phyloP scores from a whole-genome alignment of 64 coral and sea anemone genomes.

The Hydrozoanthus tunicans region DNA sequence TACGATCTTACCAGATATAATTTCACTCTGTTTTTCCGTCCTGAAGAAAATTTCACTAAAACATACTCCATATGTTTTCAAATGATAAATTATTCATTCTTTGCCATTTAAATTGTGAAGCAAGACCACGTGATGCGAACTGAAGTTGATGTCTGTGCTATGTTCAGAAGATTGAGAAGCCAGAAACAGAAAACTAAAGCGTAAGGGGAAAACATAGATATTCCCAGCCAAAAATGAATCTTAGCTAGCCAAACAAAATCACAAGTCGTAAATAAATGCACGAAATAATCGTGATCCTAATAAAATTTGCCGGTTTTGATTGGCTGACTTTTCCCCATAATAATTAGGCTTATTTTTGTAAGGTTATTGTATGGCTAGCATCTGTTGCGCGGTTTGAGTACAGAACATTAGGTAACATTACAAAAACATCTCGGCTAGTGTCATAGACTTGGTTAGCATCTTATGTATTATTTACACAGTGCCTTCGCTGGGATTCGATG shows the following conservation, averaged over 20 bases:
- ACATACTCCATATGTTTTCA: constrained; percentile 44
- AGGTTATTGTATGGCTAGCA: constrained; percentile 48
- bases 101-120: constrained; percentile 43
- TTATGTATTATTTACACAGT: constrained; percentile 63
- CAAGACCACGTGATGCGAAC: constrained; percentile 18
- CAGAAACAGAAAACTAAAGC: background rate
- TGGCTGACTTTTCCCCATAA: constrained; percentile 2
- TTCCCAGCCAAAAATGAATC: background rate
- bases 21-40: constrained; percentile 7
- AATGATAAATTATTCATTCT: constrained; percentile 50
- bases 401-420: constrained; percentile 56
- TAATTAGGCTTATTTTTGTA: constrained; percentile 47
- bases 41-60: constrained; percentile 43
- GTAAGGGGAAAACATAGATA: background rate
- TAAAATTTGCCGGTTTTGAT: constrained; percentile 17
- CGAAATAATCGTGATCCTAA: constrained; percentile 32
- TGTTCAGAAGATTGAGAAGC: background rate
- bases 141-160: background rate
- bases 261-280: background rate
- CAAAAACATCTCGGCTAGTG: constrained; percentile 40
- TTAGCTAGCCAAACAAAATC: background rate
- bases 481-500: constrained; percentile 28
- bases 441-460: constrained; percentile 26
- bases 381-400: constrained; percentile 35
- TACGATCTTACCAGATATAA: background rate